Conservation (phyloP, 2,888 invertebrate genomes). For the Drosophila pullipes region DNA sequence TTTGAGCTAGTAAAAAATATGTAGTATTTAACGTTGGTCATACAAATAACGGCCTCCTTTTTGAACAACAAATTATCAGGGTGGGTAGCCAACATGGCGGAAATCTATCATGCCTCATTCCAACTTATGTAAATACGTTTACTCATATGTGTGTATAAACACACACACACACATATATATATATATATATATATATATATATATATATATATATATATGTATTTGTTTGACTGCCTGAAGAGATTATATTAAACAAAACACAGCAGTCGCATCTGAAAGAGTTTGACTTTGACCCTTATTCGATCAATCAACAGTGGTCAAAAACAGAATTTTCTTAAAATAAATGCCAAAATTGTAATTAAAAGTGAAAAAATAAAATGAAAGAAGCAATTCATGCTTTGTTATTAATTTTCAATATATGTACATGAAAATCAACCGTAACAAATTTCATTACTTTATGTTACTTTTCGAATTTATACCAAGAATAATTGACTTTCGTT, state of each 20-base stretch:
- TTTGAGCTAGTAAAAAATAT: not conserved
- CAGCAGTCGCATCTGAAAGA: conserved; percentile 35
- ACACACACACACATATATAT: not conserved
- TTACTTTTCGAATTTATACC: not conserved
- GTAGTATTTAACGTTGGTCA: not conserved
- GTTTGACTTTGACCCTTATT: conserved; percentile 38
- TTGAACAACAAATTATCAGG: not conserved
- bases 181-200: not conserved
- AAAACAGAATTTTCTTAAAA: not conserved
- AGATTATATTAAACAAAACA: conserved; percentile 56
- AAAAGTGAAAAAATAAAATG: not conserved
- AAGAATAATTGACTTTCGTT: not conserved
- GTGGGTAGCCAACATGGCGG: conserved; percentile 3
- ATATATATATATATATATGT: not conserved
- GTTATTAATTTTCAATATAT: not conserved
- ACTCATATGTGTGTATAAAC: not conserved
- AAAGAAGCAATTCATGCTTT: not conserved
- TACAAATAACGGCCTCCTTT: not conserved
- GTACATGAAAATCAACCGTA: not conserved
- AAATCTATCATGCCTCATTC: not conserved
- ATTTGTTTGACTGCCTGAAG: conserved; percentile 30
- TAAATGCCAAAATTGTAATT: not conserved
- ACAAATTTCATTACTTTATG: not conserved
- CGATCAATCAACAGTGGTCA: not conserved
- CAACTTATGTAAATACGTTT: not conserved